These are phyloP conservation scores for Noctua comes DNA, from an alignment of 2,888 invertebrate genomes.

Conservation along the genomic window DNA sequence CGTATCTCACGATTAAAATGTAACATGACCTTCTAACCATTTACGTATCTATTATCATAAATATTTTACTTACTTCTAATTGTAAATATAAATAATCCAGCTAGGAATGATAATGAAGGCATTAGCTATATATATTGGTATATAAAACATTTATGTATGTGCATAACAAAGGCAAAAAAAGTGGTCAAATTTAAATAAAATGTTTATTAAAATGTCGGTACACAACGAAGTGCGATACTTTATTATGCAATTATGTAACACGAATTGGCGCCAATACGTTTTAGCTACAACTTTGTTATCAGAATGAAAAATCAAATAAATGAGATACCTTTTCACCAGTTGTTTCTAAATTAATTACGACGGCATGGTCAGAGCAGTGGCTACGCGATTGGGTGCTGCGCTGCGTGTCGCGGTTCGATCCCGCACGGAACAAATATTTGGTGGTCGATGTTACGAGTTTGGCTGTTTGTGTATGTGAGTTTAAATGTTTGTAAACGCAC, in stretches of 20 bases:
- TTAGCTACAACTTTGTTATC: neutral
- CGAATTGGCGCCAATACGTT: neutral
- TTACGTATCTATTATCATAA: constrained; percentile 37
- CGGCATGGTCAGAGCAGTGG: neutral
- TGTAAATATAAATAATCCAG: constrained; percentile 35
- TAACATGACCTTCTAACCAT: constrained; percentile 50
- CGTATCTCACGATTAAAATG: constrained; percentile 38
- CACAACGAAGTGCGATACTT: neutral
- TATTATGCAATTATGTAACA: neutral
- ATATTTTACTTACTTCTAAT: constrained; percentile 37
- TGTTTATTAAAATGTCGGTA: neutral
- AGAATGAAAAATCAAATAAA: neutral
- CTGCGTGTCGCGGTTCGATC: too few relatives aligned
- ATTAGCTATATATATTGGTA: constrained; percentile 19
- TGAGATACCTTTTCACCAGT: neutral
- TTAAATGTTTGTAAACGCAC: neutral
- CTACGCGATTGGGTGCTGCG: neutral
- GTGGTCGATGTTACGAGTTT: neutral
- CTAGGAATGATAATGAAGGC: constrained; percentile 33
- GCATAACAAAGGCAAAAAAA: constrained; percentile 12
- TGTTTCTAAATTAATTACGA: neutral
- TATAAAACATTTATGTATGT: neutral
- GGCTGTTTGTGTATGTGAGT: neutral
- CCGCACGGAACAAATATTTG: neutral
- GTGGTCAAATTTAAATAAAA: constrained; percentile 21